phyloP scores from a whole-genome alignment of 30 jellyfish, hydroid and myxozoan species.

The Chrysaora quinquecirrha region DNA sequence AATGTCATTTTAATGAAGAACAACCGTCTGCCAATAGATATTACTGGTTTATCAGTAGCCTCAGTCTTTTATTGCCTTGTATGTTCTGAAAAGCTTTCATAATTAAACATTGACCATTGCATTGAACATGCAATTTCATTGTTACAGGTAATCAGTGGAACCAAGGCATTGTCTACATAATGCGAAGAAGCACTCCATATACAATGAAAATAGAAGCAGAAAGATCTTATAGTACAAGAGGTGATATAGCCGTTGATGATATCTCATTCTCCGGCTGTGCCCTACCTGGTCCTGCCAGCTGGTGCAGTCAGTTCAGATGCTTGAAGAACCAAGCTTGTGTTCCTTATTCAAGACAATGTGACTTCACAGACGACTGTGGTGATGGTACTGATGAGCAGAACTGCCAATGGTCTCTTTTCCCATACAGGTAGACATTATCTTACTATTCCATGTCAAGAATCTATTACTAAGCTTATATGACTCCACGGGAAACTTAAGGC shows the following conservation, averaged over 20 bases:
- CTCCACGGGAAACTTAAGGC: too few species aligned
- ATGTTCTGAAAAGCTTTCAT: too few species aligned
- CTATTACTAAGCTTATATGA: too few species aligned
- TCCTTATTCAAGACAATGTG: constrained; percentile 68
- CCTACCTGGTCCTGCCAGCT: constrained; percentile 82
- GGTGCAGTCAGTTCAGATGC: constrained; percentile 85
- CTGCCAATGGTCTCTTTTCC: constrained; percentile 71
- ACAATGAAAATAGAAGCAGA: constrained; percentile 80
- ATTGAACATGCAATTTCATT: too few species aligned
- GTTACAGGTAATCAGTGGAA: constrained; percentile 95
- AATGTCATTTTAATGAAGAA: too few species aligned
- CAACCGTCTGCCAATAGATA: too few species aligned
- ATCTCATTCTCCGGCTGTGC: constrained; percentile 82
- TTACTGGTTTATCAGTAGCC: too few species aligned
- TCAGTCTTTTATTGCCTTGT: too few species aligned
- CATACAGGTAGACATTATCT: constrained; percentile 74
- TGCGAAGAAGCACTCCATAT: constrained; percentile 86
- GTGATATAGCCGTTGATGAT: constrained; percentile 98
- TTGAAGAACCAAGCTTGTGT: constrained; percentile 83
- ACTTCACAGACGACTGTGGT: constrained; percentile 97
- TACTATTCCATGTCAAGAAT: too few species aligned
- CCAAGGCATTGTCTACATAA: constrained; percentile 82
- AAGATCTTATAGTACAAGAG: constrained; percentile 82
- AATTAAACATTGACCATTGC: too few species aligned
- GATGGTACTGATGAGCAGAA: constrained; percentile 92